A percentile compares a stretch with the other conserved stretches of the same genome.
These are phyloP conservation scores for Papilio helenus DNA, from an alignment of 1,140 invertebrate genomes.

Conservation along the genomic window DNA sequence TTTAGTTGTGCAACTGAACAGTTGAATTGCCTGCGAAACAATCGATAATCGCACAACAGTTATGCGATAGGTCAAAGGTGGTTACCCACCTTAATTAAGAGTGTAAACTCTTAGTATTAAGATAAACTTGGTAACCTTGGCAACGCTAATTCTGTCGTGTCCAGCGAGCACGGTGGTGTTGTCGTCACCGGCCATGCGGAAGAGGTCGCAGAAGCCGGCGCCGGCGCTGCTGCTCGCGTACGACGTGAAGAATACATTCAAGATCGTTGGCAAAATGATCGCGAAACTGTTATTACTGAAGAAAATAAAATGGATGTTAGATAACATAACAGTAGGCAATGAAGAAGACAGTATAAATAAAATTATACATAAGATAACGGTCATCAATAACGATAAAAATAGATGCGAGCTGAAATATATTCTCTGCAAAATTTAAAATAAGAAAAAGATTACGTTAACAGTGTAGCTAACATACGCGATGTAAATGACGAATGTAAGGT, in stretches of 20 bases:
- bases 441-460: not conserved
- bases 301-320: not conserved
- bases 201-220: conserved; percentile 64
- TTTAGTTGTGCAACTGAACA: no score
- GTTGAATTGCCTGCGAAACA: no score
- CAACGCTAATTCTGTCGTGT: not conserved
- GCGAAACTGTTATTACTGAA: conserved; percentile 73
- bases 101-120: not conserved
- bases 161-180: conserved; percentile 44
- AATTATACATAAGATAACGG: no score
- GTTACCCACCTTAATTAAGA: no score
- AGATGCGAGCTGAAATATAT: not conserved
- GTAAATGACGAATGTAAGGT: conserved; percentile 68
- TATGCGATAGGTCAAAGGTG: no score
- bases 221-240: conserved; percentile 54
- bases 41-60: no score
- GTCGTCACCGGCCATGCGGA: conserved; percentile 40
- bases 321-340: not conserved
- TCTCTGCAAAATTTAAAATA: not conserved
- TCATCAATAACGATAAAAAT: not conserved
- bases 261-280: conserved; percentile 71
- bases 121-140: not conserved
- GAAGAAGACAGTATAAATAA: not conserved
- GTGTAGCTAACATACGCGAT: conserved; percentile 59
- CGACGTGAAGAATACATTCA: conserved; percentile 75